Evolutionary conservation across 2,888 invertebrate genomes (phyloP).

Genomic region (Shargacucullia verbasci): DNA sequence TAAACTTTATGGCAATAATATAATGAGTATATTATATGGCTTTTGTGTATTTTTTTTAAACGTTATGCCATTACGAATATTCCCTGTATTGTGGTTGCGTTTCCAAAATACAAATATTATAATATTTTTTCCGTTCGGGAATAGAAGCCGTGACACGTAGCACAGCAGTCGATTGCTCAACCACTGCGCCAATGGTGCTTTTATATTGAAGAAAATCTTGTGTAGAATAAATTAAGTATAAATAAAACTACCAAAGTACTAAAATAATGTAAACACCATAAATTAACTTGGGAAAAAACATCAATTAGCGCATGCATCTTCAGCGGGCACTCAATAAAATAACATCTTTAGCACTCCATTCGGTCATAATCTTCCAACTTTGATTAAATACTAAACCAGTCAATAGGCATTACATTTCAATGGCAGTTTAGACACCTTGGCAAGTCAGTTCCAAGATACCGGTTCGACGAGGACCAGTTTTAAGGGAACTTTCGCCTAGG

Average conservation of each 20-base stretch:
- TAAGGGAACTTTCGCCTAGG: conserved; percentile 65
- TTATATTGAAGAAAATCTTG: too few species aligned
- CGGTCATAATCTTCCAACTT: conserved; percentile 34
- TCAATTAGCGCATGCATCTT: conserved; percentile 7
- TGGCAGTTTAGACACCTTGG: conserved; percentile 74
- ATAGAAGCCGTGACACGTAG: too few species aligned
- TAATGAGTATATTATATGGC: too few species aligned
- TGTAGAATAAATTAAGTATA: too few species aligned
- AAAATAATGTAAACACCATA: conserved; percentile 2
- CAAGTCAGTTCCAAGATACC: conserved; percentile 72
- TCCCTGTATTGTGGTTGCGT: too few species aligned
- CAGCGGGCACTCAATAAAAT: conserved; percentile 18
- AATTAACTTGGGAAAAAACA: conserved; percentile 13
- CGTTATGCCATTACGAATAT: too few species aligned
- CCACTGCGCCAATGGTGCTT: too few species aligned
- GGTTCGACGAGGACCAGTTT: conserved; percentile 71
- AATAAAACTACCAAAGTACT: not conserved
- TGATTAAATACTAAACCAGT: conserved; percentile 54
- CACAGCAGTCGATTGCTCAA: too few species aligned
- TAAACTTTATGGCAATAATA: too few species aligned
- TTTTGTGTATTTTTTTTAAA: too few species aligned
- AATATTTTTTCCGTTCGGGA: too few species aligned
- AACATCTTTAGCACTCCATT: conserved; percentile 32
- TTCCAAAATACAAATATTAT: too few species aligned
- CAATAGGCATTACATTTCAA: conserved; percentile 72